These are phyloP conservation scores for Papilio polyxenes DNA, from an alignment of 1,140 invertebrate genomes.

Conservation along the genomic window DNA sequence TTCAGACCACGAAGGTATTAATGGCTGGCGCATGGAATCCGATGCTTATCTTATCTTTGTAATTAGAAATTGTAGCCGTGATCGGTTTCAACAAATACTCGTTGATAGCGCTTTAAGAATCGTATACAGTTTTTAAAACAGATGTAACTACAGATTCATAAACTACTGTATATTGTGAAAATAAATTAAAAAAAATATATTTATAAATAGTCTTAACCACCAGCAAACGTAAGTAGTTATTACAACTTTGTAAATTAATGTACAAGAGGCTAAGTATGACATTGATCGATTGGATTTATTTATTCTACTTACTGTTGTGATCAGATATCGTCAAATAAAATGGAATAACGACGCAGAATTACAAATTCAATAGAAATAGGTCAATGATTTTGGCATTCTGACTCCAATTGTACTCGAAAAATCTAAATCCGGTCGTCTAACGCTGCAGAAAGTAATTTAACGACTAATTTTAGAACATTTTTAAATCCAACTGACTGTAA, in stretches of 20 bases:
- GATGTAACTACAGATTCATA: not conserved
- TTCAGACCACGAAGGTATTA: not conserved
- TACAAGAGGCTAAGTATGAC: slow-evolving; percentile 36
- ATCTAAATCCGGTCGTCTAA: not conserved
- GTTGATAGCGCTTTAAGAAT: not conserved
- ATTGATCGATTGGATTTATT: slow-evolving; percentile 43
- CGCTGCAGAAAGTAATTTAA: too few species aligned
- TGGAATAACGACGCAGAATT: not conserved
- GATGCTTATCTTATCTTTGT: slow-evolving; percentile 13
- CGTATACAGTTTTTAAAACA: not conserved
- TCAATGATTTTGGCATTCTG: not conserved
- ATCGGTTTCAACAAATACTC: slow-evolving; percentile 11
- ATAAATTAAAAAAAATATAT: slow-evolving; percentile 5
- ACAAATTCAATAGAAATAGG: not conserved
- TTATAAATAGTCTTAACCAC: slow-evolving; percentile 6
- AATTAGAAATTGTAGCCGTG: slow-evolving; percentile 18
- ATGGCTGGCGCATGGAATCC: slow-evolving; percentile 8
- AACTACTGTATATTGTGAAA: too few species aligned
- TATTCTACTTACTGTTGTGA: slow-evolving; percentile 23
- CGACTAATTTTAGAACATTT: too few species aligned
- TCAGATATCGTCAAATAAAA: not conserved
- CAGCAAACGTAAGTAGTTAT: not conserved
- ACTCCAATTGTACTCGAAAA: not conserved
- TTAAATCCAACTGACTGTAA: too few species aligned
- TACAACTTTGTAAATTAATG: slow-evolving; percentile 29